Base-by-base conservation (phyloP, 1,140 invertebrate genomes). In the Goniozus legneri region DNA sequence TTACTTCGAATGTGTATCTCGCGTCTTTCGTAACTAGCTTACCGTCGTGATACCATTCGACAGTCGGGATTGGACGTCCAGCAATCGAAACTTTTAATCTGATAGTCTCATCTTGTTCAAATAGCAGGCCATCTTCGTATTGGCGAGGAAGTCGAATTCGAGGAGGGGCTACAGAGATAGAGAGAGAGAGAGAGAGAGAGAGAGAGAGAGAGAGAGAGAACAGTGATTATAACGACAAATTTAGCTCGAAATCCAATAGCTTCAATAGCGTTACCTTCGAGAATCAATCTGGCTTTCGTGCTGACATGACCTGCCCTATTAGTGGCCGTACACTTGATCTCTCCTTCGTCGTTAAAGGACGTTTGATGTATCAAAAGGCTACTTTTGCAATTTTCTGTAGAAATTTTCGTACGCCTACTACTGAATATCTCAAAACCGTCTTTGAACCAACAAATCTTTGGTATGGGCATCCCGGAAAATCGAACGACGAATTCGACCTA, bases 401-500 rank as follows among this genome's bases (percentile, higher is more conserved):
- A 73, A 47, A 92, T 88, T 54, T 83, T 83, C 1, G 87, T 89
- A 52, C 88, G 78, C 47, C 88, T 76, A 62, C 87, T 89, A 63
- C 87, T 90, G 62, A 90, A 91, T 44, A 91, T 86, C 68, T 91
- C 88, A 54, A 88, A 88, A 22, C 86, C 88, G 67, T 93, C 89
- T 69, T 92, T 92, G 71, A 87, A 96, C 95, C 95, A 98, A n/a
- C 84, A 84, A 16, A 97, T 83, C 56, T 87, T 87, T 2, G 95
- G 93, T 4, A 80, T 69, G 0, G 95, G 95, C 20, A 83, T 82
- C 1, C 94, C 95, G 8, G 82, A 76, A 47, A 93, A 88, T 50
- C 86, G 80, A 1, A 92, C 91, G 27, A 82, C 82, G 59, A 94
- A 91, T 64, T 91, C 88, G 3, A 86, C 84, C 79, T 82, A 44